Evolutionary conservation across 2,888 invertebrate species (phyloP).

Genomic region (Geotrupes spiniger): DNA sequence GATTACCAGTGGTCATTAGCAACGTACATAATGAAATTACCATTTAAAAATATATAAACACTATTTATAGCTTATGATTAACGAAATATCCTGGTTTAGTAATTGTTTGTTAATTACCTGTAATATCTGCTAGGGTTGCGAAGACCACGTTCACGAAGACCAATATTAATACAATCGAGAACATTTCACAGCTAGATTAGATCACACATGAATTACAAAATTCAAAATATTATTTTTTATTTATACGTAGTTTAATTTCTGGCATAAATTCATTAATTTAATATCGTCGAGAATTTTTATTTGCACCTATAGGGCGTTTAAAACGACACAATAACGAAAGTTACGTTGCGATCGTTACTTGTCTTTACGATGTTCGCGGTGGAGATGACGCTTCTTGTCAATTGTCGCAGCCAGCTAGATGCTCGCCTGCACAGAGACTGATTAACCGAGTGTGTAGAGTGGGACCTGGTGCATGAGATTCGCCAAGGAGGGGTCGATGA

Average conservation of each 20-base stretch:
- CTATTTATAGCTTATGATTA: too few relatives aligned
- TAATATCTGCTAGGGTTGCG: slow-evolving; percentile 21
- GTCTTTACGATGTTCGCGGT: too few relatives aligned
- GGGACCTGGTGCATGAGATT: slow-evolving; percentile 29
- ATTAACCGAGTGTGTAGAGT: slow-evolving; percentile 17
- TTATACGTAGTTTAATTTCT: too few relatives aligned
- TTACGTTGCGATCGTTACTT: too few relatives aligned
- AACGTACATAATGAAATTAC: too few relatives aligned
- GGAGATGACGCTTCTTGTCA: slow-evolving; percentile 7
- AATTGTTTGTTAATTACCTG: slow-evolving; percentile 24
- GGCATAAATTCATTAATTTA: too few relatives aligned
- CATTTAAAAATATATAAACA: background rate
- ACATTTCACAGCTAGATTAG: slow-evolving; percentile 26
- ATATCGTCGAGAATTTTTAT: too few relatives aligned
- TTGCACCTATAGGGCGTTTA: too few relatives aligned
- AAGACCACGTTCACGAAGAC: slow-evolving; percentile 22
- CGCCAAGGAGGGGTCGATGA: slow-evolving; percentile 34
- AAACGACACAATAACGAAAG: too few relatives aligned
- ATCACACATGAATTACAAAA: background rate
- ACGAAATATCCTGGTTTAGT: background rate
- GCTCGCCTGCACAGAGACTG: slow-evolving; percentile 21
- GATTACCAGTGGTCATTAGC: too few relatives aligned
- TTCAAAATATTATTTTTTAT: too few relatives aligned
- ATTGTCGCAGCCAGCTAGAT: slow-evolving; percentile 9
- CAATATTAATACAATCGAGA: slow-evolving; percentile 23